These are phyloP conservation scores for Lethocerus indicus DNA, from an alignment of 1,140 invertebrate genomes.

Conservation along the genomic window DNA sequence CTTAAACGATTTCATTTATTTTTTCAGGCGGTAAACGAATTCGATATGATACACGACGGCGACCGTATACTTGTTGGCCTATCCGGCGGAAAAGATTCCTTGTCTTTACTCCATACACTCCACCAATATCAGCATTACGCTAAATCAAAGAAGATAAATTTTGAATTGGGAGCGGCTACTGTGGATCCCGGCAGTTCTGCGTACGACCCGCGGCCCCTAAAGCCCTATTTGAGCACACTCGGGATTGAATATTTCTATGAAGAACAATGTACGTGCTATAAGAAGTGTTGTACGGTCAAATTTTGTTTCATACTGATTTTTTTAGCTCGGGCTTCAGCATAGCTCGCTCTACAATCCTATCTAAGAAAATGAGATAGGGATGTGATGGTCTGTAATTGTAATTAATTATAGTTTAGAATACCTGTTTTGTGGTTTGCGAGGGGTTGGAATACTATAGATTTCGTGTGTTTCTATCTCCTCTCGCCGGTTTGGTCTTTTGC, in stretches of 20 bases:
- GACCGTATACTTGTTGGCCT: conserved; percentile 72
- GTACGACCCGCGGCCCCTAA: too few species aligned
- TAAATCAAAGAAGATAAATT: conserved; percentile 51
- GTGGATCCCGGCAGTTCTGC: conserved; percentile 42
- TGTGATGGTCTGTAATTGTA: not conserved
- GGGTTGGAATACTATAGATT: too few species aligned
- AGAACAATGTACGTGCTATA: conserved; percentile 30
- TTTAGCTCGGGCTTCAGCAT: too few species aligned
- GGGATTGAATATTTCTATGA: conserved; percentile 56
- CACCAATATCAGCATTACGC: conserved; percentile 69
- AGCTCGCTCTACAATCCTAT: too few species aligned
- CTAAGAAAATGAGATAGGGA: not conserved
- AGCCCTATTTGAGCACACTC: conserved; percentile 45
- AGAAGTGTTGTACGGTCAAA: too few species aligned
- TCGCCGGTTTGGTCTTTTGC: too few species aligned
- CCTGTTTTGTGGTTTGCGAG: too few species aligned
- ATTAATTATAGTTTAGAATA: too few species aligned
- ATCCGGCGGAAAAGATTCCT: conserved; percentile 64
- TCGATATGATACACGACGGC: conserved; percentile 67
- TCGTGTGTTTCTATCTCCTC: too few species aligned
- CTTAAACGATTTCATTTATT: too few species aligned
- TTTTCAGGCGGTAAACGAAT: conserved; percentile 57
- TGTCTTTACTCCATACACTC: conserved; percentile 65
- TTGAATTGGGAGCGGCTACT: conserved; percentile 57
- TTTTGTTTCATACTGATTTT: too few species aligned